phyloP scores from a whole-genome alignment of 2,113 vertebrate genomes.

The Salvator merianae region DNA sequence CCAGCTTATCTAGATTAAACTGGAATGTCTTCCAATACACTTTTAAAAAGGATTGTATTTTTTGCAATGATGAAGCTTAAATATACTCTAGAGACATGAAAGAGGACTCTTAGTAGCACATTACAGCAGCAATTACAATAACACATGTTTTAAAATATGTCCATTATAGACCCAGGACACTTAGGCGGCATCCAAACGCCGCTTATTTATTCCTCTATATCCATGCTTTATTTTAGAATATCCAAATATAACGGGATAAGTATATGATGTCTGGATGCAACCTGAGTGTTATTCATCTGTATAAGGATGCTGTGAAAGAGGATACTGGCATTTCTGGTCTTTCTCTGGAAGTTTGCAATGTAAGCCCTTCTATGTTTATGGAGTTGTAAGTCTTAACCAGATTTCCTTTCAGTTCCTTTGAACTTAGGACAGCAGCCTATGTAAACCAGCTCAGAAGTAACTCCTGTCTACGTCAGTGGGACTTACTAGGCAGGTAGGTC shows the following conservation, averaged over 20 bases:
- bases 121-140: background rate
- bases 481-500: background rate
- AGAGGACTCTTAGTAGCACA: background rate
- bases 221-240: too few relatives aligned
- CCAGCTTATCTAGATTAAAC: background rate
- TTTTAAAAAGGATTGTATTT: background rate
- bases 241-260: too few relatives aligned
- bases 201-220: too few relatives aligned
- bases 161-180: background rate
- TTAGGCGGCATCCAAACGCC: too few relatives aligned
- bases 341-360: background rate
- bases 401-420: background rate
- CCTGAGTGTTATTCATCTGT: background rate
- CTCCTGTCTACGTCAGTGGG: background rate
- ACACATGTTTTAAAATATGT: background rate
- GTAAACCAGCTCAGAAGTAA: background rate
- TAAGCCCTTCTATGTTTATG: background rate
- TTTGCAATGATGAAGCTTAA: background rate
- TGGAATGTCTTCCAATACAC: background rate
- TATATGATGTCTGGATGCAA: too few relatives aligned
- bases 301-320: background rate
- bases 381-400: background rate
- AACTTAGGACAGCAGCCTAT: background rate
- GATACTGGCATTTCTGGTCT: too few relatives aligned
- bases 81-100: background rate